Percentiles rank a stretch among this genome's conserved stretches.
Evolutionary conservation across 2,888 invertebrate species (phyloP).

Genomic region (Agriopis leucophaearia): DNA sequence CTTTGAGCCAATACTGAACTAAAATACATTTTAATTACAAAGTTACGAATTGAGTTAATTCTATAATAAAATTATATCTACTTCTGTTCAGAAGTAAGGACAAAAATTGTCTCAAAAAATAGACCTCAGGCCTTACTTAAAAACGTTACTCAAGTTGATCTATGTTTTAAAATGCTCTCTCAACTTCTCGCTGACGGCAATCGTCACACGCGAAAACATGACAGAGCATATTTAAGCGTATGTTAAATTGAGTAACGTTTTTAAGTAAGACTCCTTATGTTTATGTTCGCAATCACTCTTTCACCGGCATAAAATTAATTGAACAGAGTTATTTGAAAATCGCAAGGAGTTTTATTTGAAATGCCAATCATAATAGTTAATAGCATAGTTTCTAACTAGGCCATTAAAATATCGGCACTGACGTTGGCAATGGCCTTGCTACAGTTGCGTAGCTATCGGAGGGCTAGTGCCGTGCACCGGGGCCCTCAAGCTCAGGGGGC

Average conservation of each 20-base stretch:
- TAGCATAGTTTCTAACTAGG: slow-evolving; percentile 10
- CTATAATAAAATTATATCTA: slow-evolving; percentile 46
- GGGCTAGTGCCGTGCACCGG: too few relatives aligned
- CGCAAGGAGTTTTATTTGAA: neutral
- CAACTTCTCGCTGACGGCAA: too few relatives aligned
- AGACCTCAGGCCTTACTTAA: too few relatives aligned
- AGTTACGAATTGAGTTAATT: slow-evolving; percentile 38
- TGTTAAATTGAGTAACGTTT: too few relatives aligned
- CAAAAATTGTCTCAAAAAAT: slow-evolving; percentile 49
- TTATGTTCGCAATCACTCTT: slow-evolving; percentile 34
- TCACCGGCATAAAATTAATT: slow-evolving; percentile 34
- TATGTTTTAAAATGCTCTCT: too few relatives aligned
- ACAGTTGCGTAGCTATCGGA: too few relatives aligned
- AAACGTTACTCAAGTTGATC: too few relatives aligned
- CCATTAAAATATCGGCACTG: slow-evolving; percentile 7
- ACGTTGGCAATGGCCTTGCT: neutral
- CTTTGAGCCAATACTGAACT: slow-evolving; percentile 81
- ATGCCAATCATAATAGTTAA: neutral
- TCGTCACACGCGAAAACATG: too few relatives aligned
- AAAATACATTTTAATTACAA: slow-evolving; percentile 52
- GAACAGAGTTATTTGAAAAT: slow-evolving; percentile 23
- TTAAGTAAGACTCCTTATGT: too few relatives aligned
- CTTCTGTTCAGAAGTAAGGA: slow-evolving; percentile 37
- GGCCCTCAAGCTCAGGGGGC: too few relatives aligned
- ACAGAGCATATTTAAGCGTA: too few relatives aligned